Evolutionary conservation across 2,888 invertebrate genomes (phyloP), one percentile per base, ranked within the genome.

Genomic region (Volucella inanis): DNA sequence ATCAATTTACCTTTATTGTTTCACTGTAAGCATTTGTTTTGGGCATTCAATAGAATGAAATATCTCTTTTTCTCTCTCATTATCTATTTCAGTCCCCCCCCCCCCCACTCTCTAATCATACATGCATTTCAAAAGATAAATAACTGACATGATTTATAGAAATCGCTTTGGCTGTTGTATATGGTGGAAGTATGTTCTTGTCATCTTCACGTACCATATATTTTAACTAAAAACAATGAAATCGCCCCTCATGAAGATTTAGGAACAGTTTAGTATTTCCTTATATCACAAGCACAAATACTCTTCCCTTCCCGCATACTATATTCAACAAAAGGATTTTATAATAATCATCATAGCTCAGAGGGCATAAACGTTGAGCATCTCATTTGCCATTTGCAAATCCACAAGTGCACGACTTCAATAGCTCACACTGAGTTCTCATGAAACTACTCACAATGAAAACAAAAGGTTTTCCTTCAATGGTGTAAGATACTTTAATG

Each of bases 191-290:
- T 43, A 52, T 14, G 14, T 52, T 1, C 11, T 14, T n/a, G 14
- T 11, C 54, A 54, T 12, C 18, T 14, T 18, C 4, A 22, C 41
- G 15, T 10, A 0, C 41, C 39, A n/a, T n/a, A n/a, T n/a, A n/a
- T 39, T 70, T 57, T n/a, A 41, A 70, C 14, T n/a, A 43, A 67
- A 55, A 64, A 74, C 14, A 65, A 64, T 10, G 41, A 15, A 18
- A 38, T 49, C n/a, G 31, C 22, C 39, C 14, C 31, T 11, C 45
- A 38, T 22, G 38, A 22, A 57, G 50, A 76, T 76, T 59, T 52
- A 61, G 52, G 47, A 77, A 70, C 54, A 39, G 61, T 68, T 70
- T 55, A 77, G 57, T 54, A 68, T 68, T 77, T 77, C 77, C 77
- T 62, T 9, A 31, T 68, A 70, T 68, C 9, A 45, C 18, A 67